Evolutionary conservation across 2,888 invertebrate genomes (phyloP), one percentile per base, ranked within the genome.

Genomic region (Drosophila nr. perissopoda): DNA sequence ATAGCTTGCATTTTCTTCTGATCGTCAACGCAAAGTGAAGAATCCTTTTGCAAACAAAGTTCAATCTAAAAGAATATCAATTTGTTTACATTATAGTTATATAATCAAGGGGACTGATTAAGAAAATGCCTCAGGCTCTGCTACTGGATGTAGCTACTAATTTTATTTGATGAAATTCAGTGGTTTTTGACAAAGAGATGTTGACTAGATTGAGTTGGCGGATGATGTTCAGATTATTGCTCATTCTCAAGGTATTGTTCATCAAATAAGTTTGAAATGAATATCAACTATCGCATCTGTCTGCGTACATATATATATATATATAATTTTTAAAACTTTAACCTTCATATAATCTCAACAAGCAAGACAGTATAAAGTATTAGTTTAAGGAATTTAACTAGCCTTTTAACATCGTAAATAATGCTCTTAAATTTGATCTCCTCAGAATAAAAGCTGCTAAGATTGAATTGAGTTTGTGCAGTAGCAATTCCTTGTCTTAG

Each of bases 31-130:
- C n/a, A 4, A 27, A 52, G 21, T 1, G 27, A 36, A 0, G 69
- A 42, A 25, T 76, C 96, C 86, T 95, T 94, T 82, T 95, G 95
- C 59, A 95, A 94, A 0, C 95, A 95, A 21, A 94, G 94, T 91
- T 95, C 95, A 75, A 96, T 88, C 93, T 94, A 65, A 51, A 88
- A 80, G 5, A 1, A 46, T 25, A 29, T 18, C 36, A 25, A 34
- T 21, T 46, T 46, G 21, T 46, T 4, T 7, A 21, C 6, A 1
- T 21, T 46, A 7, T 6, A 4, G 21, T 4, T 25, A 21, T 21
- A 7, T 13, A 21, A 16, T 21, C 7, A 25, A 46, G 16, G 7
- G 7, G 4, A 4, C 7, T 25, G 13, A 16, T 46, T 21, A 13
- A 2, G 13, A 25, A 16, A 7, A 21, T 21, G 7, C 1, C 1